Evolutionary conservation across 2,113 vertebrate species (phyloP), one percentile per base, ranked within the genome.

Genomic region (Callionymus lyra): DNA sequence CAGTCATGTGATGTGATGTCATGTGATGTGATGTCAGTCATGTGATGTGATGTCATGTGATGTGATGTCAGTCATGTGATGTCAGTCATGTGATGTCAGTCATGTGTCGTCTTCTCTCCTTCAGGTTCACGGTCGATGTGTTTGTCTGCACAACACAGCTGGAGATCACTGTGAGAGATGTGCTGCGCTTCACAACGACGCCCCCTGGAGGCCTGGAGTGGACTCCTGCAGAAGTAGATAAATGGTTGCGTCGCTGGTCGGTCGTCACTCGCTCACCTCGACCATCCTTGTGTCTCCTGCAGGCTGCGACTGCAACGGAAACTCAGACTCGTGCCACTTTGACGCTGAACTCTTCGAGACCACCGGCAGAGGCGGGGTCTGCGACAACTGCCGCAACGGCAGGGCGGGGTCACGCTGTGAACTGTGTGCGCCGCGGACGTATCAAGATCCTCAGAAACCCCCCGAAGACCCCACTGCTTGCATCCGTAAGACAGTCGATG

Each of bases 291-390:
- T 14, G 43, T 31, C 48, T 1, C 63, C n/a, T n/a, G n/a, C 69
- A 93, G 91, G 75, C 1, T 95, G 92, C 51, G 76, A 81, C 61
- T 94, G 91, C 57, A 85, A 92, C 0, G 58, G 84, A 13, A 92
- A 92, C 59, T 88, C 91, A 0, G 80, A 84, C 44, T 82, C 52
- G 0, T 95, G 93, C 52, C 87, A 87, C 74, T 95, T 93, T 19
- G 81, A 95, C 51, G 42, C 55, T 33, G 49, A 59, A 0, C 53
- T 44, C 4, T 90, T 84, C 21, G 52, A 70, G 21, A 75, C 63
- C 1, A 89, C 79, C 0, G 81, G 87, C 0, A 90, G 87, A 0
- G 88, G 91, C 0, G 88, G 90, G 0, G 78, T 95, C 33, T 93
- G 91, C 52, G 91, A 92, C 0, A 47, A 83, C 67, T 94, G 92